phyloP scores from a whole-genome alignment of 2,113 vertebrate species.

The Rhineura floridana region DNA sequence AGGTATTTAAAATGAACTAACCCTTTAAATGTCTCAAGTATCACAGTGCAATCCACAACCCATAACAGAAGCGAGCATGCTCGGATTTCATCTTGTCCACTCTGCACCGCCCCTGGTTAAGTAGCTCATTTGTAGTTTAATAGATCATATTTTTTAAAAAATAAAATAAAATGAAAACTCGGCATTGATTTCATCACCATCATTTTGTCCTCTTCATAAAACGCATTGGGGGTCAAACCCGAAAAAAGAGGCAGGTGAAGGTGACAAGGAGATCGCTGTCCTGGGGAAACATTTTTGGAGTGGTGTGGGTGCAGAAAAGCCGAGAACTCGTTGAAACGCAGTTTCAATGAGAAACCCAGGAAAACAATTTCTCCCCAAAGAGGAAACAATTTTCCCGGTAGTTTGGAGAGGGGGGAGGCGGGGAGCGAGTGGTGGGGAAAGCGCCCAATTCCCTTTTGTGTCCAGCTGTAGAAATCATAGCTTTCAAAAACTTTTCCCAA shows the following conservation, averaged over 20 bases:
- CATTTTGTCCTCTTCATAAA: background rate
- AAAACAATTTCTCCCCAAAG: background rate
- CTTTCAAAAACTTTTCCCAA: conserved; percentile 62
- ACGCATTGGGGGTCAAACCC: too few species aligned
- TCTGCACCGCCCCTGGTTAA: background rate
- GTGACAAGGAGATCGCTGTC: background rate
- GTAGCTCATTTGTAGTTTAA: background rate
- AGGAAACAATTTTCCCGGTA: conserved; percentile 19
- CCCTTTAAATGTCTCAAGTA: background rate
- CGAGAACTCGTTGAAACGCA: background rate
- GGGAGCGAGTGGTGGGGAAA: background rate
- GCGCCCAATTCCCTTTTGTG: conserved; percentile 45
- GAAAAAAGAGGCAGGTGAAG: background rate
- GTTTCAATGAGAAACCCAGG: background rate
- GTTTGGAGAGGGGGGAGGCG: conserved; percentile 7
- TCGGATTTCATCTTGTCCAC: background rate
- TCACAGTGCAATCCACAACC: background rate
- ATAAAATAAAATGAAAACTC: background rate
- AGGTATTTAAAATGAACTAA: background rate
- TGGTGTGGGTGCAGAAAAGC: background rate
- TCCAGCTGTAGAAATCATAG: conserved; percentile 59
- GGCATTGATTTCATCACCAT: background rate
- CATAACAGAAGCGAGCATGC: background rate
- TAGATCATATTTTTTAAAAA: background rate
- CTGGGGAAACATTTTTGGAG: background rate